Evolutionary conservation across 2,888 invertebrate genomes (phyloP), one percentile per base, ranked within the genome.

Genomic region (Netelia melanura): DNA sequence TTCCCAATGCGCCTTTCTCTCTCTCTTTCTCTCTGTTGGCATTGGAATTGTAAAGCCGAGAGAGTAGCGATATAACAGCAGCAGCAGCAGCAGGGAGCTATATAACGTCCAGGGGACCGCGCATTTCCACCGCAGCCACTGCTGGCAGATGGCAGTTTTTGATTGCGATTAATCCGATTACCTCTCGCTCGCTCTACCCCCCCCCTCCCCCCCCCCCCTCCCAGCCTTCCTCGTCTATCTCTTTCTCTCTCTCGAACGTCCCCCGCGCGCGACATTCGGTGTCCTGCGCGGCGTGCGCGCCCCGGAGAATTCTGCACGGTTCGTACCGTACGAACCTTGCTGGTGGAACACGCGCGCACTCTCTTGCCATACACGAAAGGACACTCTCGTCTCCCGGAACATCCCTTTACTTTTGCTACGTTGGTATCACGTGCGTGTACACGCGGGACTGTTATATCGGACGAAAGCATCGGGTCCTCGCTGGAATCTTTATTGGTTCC

Each of bases 141-240:
- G 70, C 75, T 84, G 87, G 87, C 92, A 91, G 91, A 91, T 92
- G 91, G 91, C 90, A 88, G 86, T 90, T 91, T 89, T 89, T 88
- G 90, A 89, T 90, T 90, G 86, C 91, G 89, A 91, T 91, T 92
- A 92, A 93, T 92, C 92, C 90, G 90, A 90, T 92, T 91, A 92
- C 88, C 84, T 74, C 61, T 64, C 14, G 58, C 30, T 30, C 30
- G 30, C 30, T 58, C 58, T 10, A 48, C 3, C 58, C 58, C 58
- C 17, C 56, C 21, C 17, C 17, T 21, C 17, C 54, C 25, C 3
- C 58, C 58, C 58, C 17, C 56, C 21, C 17, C 17, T 21, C n/a
- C n/a, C 17, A 17, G 0, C 17, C 17, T 0, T 17, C 17, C 17
- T 17, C 17, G 17, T 17, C 17, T 0, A 17, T 17, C 17, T 17